These are phyloP conservation scores for Lapara coniferarum DNA, from an alignment of 2,888 invertebrate genomes.

Conservation along the genomic window DNA sequence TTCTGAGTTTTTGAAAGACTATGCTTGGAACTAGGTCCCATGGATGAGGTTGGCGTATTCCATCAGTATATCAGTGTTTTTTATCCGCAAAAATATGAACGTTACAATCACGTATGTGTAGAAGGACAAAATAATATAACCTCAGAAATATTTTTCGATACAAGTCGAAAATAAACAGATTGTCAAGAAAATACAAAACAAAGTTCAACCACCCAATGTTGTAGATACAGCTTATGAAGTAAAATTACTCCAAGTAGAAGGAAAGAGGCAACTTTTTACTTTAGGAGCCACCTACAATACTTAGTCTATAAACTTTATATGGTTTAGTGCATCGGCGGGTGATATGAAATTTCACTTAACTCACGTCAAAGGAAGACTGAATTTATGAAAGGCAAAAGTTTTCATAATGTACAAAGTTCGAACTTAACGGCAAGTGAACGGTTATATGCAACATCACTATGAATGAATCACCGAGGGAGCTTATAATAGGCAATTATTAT, in stretches of 20 bases:
- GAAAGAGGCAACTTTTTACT: constrained; percentile 47
- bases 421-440: constrained; percentile 37
- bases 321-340: constrained; percentile 46
- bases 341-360: constrained; percentile 52
- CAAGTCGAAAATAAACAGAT: not conserved
- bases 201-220: not conserved
- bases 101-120: no score
- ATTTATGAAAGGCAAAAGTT: constrained; percentile 48
- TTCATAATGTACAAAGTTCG: constrained; percentile 41
- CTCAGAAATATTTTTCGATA: no score
- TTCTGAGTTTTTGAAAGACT: no score
- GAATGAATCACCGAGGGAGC: not conserved
- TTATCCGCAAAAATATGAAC: no score
- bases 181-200: no score
- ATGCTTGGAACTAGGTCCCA: no score
- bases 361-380: constrained; percentile 40
- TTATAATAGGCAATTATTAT: constrained; percentile 22
- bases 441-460: constrained; percentile 20
- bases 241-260: constrained; percentile 19
- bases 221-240: constrained; percentile 8
- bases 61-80: no score
- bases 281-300: constrained; percentile 30
- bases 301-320: constrained; percentile 35
- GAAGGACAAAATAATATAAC: no score
- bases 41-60: no score